phyloP scores from a whole-genome alignment of 2,797 vertebrate genomes.

The Botia kubotai region DNA sequence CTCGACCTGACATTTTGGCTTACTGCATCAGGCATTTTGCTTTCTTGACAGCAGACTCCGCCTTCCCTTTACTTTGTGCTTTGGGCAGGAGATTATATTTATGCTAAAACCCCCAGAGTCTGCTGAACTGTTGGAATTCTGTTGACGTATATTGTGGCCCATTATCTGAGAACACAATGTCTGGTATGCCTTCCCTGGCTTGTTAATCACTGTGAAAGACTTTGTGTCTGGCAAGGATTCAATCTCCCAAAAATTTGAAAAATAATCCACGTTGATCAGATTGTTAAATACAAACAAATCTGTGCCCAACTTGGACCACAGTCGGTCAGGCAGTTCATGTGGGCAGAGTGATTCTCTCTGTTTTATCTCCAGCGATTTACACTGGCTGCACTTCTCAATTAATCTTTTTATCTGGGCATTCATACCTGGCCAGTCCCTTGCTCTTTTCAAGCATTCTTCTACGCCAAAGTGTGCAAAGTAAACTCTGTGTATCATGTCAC shows the following conservation, averaged over 20 bases:
- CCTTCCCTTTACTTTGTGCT: conserved; percentile 18
- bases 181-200: conserved; percentile 13
- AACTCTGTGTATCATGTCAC: too few species aligned
- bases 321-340: too few species aligned
- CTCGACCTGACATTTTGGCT: background rate
- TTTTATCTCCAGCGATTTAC: too few species aligned
- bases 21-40: conserved; percentile 24
- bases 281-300: conserved; percentile 6
- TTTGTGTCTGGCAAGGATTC: conserved; percentile 26
- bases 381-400: too few species aligned
- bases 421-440: too few species aligned
- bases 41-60: conserved; percentile 31
- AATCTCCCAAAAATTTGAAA: conserved; percentile 28
- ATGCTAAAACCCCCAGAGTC: background rate
- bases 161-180: conserved; percentile 34
- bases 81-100: background rate
- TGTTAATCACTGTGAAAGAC: conserved; percentile 18
- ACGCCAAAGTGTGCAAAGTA: too few species aligned
- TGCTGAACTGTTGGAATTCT: conserved; percentile 29
- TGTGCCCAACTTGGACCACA: too few species aligned
- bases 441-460: too few species aligned
- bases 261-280: conserved; percentile 28
- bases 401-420: too few species aligned
- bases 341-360: too few species aligned
- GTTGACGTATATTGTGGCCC: background rate